Conservation (phyloP, 2,888 invertebrate species). For the Lithophane leautieri region DNA sequence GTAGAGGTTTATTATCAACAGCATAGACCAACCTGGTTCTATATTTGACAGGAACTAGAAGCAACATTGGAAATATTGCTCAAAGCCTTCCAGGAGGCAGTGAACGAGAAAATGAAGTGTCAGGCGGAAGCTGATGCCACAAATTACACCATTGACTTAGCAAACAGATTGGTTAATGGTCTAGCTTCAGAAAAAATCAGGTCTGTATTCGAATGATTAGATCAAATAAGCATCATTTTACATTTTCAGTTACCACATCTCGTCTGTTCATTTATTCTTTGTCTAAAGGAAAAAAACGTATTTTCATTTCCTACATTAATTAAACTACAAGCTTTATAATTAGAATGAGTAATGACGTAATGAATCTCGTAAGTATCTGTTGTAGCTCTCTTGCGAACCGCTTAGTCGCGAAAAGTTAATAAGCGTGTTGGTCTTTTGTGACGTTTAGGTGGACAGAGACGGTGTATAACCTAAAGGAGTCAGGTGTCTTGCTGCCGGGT, state of each 20-base stretch:
- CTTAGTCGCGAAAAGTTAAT: not conserved
- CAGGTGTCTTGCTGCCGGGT: slow-evolving; percentile 95
- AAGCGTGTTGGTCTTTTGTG: not conserved
- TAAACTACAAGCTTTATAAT: not conserved
- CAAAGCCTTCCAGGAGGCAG: slow-evolving; percentile 96
- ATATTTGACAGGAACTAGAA: slow-evolving; percentile 91
- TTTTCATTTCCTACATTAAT: not conserved
- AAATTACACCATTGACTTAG: slow-evolving; percentile 96
- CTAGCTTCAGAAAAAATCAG: slow-evolving; percentile 96
- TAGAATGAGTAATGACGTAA: not conserved
- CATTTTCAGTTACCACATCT: not conserved
- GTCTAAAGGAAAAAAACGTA: not conserved
- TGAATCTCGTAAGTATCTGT: not conserved
- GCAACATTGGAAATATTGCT: slow-evolving; percentile 94
- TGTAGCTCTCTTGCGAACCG: not conserved
- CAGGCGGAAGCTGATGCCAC: slow-evolving; percentile 98
- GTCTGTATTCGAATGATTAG: slow-evolving; percentile 63
- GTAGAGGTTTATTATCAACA: too few relatives aligned
- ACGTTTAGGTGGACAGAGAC: slow-evolving; percentile 83
- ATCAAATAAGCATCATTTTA: not conserved
- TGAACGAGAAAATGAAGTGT: slow-evolving; percentile 96
- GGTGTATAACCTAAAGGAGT: slow-evolving; percentile 91
- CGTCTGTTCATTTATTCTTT: not conserved
- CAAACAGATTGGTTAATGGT: slow-evolving; percentile 97
- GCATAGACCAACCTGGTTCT: not conserved